Evolutionary conservation across 2,888 invertebrate genomes (phyloP).

Genomic region (Cyaniris semiargus): DNA sequence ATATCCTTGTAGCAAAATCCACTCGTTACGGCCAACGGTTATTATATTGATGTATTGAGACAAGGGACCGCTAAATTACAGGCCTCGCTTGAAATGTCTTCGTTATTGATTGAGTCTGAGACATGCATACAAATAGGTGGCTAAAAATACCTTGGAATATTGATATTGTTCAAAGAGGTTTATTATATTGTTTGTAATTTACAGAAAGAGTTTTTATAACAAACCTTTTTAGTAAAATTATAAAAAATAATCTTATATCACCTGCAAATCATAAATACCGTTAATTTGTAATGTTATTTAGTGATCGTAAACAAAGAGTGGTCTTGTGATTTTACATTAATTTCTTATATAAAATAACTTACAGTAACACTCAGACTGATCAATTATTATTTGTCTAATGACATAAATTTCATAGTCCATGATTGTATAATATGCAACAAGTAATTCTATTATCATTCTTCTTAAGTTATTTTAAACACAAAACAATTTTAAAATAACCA

Average conservation of each 20-base stretch:
- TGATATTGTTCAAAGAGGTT: neutral
- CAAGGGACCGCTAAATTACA: neutral
- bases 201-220: neutral
- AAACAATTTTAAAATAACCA: too few relatives aligned
- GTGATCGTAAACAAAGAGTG: too few relatives aligned
- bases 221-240: neutral
- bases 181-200: neutral
- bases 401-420: too few relatives aligned
- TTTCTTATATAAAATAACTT: too few relatives aligned
- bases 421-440: too few relatives aligned
- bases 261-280: neutral
- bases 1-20: neutral
- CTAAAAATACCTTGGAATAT: neutral
- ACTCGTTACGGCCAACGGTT: neutral
- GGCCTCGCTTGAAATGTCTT: neutral
- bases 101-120: constrained; percentile 15
- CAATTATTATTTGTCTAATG: too few relatives aligned
- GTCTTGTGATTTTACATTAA: too few relatives aligned
- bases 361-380: too few relatives aligned
- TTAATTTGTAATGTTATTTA: neutral
- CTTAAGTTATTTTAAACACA: too few relatives aligned
- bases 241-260: neutral
- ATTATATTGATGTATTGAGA: neutral
- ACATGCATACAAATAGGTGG: neutral
- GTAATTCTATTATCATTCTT: too few relatives aligned